Conservation (phyloP, 2,113 vertebrate species). For the mouse (Mus musculus) region GRCm39 chr16:74280501-74281000, state of each 20-base stretch:
- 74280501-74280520: neutral
- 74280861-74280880: neutral
- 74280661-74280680: neutral
- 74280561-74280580: neutral
- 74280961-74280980: too few relatives aligned
- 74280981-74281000: too few relatives aligned
- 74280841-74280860: constrained; percentile 28
- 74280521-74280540: neutral
- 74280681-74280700: neutral
- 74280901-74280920: too few relatives aligned
- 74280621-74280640: neutral
- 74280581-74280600: neutral
- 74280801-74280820: neutral
- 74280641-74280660: neutral
- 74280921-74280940: too few relatives aligned
- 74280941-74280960: too few relatives aligned
- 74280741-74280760: neutral
- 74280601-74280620: neutral
- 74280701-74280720: neutral
- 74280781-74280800: neutral
- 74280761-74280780: neutral
- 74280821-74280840: constrained; percentile 9
- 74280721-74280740: neutral
- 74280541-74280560: neutral
- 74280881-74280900: neutral